phyloP scores from a whole-genome alignment of 2,888 invertebrate genomes.

The Brachynemurus nebulosus region DNA sequence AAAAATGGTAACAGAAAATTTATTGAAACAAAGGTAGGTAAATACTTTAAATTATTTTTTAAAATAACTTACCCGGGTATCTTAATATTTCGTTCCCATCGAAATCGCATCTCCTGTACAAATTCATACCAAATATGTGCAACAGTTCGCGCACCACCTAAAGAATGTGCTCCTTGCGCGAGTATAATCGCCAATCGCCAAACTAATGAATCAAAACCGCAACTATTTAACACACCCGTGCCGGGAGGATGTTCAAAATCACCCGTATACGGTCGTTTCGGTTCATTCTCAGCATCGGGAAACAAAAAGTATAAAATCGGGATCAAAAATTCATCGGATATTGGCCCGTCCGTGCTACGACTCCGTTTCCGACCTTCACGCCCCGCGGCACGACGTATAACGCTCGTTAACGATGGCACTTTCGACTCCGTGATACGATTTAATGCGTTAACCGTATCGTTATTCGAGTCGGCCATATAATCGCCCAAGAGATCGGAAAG shows the following conservation, averaged over 20 bases:
- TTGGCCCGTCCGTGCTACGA: slow-evolving; percentile 55
- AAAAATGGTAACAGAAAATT: no score
- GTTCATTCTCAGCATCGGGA: slow-evolving; percentile 67
- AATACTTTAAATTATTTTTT: no score
- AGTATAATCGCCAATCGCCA: slow-evolving; percentile 67
- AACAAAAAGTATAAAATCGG: slow-evolving; percentile 72
- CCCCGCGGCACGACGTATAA: slow-evolving; percentile 40
- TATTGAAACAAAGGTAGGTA: no score
- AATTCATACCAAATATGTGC: slow-evolving; percentile 93
- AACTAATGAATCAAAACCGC: slow-evolving; percentile 61
- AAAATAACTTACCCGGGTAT: slow-evolving; percentile 76
- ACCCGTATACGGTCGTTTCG: slow-evolving; percentile 38
- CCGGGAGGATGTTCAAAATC: slow-evolving; percentile 28
- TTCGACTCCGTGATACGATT: slow-evolving; percentile 65
- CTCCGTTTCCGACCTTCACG: slow-evolving; percentile 28
- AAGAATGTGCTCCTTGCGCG: slow-evolving; percentile 56
- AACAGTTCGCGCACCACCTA: slow-evolving; percentile 59
- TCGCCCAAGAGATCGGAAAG: slow-evolving; percentile 41
- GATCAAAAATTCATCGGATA: slow-evolving; percentile 59
- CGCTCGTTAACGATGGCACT: slow-evolving; percentile 46
- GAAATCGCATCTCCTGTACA: slow-evolving; percentile 72
- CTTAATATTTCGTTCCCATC: slow-evolving; percentile 69
- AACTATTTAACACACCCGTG: slow-evolving; percentile 44
- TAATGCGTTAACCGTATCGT: slow-evolving; percentile 39
- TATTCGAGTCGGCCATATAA: slow-evolving; percentile 27